A percentile compares a stretch with the other conserved stretches of the same genome.
phyloP scores from a whole-genome alignment of 2,113 vertebrate genomes.

The Brienomyrus longianalis region DNA sequence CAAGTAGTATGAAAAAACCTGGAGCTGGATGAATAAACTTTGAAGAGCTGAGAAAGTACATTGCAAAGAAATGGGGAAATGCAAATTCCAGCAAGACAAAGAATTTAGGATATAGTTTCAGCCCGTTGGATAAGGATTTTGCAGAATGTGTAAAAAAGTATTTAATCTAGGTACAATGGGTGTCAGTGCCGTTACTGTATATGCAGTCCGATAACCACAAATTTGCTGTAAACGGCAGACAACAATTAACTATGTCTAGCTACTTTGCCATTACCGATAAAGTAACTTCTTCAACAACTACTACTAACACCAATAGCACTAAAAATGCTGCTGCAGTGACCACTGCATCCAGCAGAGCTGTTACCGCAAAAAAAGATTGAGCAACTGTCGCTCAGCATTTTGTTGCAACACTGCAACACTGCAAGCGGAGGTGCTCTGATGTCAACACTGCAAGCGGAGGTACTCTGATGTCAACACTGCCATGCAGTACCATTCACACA shows the following conservation, averaged over 20 bases:
- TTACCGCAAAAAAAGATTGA: background rate
- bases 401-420: background rate
- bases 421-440: background rate
- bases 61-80: too few relatives aligned
- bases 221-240: too few relatives aligned
- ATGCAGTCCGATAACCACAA: too few relatives aligned
- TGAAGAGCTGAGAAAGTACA: too few relatives aligned
- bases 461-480: background rate
- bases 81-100: background rate
- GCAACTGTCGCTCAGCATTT: background rate
- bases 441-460: background rate
- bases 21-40: too few relatives aligned
- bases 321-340: background rate
- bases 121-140: background rate
- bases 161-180: too few relatives aligned
- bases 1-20: too few relatives aligned
- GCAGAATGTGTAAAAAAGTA: background rate
- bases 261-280: too few relatives aligned
- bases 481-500: background rate
- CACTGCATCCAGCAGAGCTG: background rate
- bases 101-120: background rate
- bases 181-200: too few relatives aligned
- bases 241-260: too few relatives aligned
- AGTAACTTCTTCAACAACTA: background rate
- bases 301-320: background rate